A percentile compares a stretch with the other conserved stretches of the same genome.
phyloP scores from a whole-genome alignment of 2,113 vertebrate species.

The Arizona elegans region DNA sequence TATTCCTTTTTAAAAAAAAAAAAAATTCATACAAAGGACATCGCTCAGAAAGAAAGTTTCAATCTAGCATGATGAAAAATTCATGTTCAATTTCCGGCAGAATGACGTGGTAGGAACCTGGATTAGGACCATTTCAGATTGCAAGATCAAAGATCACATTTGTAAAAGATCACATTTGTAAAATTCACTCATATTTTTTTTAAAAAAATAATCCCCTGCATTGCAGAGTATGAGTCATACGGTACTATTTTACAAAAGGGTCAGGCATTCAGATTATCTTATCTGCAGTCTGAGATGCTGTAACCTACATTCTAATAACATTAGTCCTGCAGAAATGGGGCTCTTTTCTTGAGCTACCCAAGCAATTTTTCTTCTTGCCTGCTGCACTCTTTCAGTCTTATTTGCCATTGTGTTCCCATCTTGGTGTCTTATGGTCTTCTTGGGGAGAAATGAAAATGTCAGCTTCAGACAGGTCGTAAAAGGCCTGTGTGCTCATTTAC shows the following conservation, averaged over 20 bases:
- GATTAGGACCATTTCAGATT: not conserved
- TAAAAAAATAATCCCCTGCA: not conserved
- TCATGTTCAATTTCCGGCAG: not conserved
- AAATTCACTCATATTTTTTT: not conserved
- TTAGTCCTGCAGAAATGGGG: not conserved
- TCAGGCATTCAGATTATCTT: not conserved
- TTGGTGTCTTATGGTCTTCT: slow-evolving; percentile 32
- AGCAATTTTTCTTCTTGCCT: not conserved
- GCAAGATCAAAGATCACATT: not conserved
- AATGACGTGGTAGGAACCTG: not conserved
- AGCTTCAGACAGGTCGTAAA: not conserved
- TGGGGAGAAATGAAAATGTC: slow-evolving; percentile 10
- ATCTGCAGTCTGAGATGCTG: not conserved
- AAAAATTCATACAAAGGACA: not conserved
- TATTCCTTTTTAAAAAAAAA: not conserved
- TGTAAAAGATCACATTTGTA: not conserved
- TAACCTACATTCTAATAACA: not conserved
- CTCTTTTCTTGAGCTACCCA: slow-evolving; percentile 12
- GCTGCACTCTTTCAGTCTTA: slow-evolving; percentile 18
- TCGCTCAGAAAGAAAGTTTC: not conserved
- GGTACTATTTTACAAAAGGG: not conserved
- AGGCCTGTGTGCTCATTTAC: slow-evolving; percentile 26
- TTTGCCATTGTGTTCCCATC: slow-evolving; percentile 27
- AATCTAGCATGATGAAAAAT: not conserved
- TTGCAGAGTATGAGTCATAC: not conserved